Conservation (phyloP, 2,888 invertebrate genomes). For the Cremastinae sp. region DNA sequence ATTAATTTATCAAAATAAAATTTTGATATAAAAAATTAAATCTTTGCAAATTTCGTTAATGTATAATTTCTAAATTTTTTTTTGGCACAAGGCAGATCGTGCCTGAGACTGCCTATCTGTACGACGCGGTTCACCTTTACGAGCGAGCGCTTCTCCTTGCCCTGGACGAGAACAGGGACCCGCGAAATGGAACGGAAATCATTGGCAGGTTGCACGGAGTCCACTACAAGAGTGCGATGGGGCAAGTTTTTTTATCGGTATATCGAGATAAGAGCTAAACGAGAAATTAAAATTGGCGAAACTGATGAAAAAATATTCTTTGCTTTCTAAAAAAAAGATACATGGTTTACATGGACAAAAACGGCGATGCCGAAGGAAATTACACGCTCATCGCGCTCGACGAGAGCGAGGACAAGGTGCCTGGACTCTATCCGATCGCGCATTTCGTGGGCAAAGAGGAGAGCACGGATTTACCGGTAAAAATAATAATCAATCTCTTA, state of each 20-base stretch:
- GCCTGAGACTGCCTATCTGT: constrained; percentile 94
- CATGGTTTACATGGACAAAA: constrained; percentile 94
- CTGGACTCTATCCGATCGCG: constrained; percentile 91
- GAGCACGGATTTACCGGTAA: constrained; percentile 88
- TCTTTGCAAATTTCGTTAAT: background rate
- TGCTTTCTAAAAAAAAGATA: constrained; percentile 85
- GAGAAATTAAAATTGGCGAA: background rate
- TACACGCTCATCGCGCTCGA: constrained; percentile 88
- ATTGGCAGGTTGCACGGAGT: constrained; percentile 89
- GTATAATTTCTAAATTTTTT: constrained; percentile 50
- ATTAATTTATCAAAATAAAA: background rate
- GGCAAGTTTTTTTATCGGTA: constrained; percentile 84
- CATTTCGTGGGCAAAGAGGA: constrained; percentile 85
- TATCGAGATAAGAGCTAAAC: background rate
- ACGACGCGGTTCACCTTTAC: constrained; percentile 96
- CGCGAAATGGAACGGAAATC: constrained; percentile 91
- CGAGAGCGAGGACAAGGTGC: constrained; percentile 76
- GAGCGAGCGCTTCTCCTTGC: constrained; percentile 89
- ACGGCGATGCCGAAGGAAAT: constrained; percentile 96
- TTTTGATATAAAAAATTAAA: background rate
- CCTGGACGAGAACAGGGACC: constrained; percentile 85
- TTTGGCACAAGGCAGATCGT: constrained; percentile 85
- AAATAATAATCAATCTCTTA: constrained; percentile 74
- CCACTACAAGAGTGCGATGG: constrained; percentile 92
- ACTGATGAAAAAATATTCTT: too few species aligned